phyloP scores from a whole-genome alignment of 2,797 vertebrate genomes.

The Gymnothorax javanicus region DNA sequence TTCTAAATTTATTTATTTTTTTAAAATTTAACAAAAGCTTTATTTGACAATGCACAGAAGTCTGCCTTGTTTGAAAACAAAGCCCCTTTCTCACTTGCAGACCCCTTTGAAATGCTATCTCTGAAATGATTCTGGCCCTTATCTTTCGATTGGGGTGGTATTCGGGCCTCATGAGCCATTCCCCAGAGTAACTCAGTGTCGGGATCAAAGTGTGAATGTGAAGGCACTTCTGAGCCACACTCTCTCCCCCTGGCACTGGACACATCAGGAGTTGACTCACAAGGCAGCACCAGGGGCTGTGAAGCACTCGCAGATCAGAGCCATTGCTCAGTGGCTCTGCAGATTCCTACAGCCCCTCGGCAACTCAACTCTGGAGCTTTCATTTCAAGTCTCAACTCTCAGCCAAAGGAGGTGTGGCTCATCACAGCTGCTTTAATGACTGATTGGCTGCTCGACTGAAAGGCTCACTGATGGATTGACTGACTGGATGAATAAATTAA shows the following conservation, averaged over 20 bases:
- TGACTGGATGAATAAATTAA: neutral
- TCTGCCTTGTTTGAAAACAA: neutral
- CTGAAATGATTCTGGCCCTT: neutral
- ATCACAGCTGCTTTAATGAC: neutral
- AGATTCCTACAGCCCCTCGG: neutral
- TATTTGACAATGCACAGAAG: neutral
- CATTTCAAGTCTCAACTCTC: neutral
- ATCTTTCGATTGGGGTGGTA: neutral
- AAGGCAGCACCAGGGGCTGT: neutral
- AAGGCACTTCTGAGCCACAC: neutral
- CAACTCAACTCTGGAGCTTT: too few relatives aligned
- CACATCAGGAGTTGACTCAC: neutral
- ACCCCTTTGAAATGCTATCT: neutral
- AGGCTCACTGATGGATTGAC: too few relatives aligned
- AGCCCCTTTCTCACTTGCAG: neutral
- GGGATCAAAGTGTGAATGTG: neutral
- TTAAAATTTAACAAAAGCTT: neutral
- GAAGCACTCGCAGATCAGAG: neutral
- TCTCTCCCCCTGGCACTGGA: neutral
- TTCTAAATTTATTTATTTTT: neutral
- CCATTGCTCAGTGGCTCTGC: neutral
- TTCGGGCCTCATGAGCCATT: neutral
- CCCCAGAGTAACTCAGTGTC: neutral
- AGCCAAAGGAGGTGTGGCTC: neutral
- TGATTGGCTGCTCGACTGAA: too few relatives aligned